Evolutionary conservation across 2,888 invertebrate genomes (phyloP).

Genomic region (Lacanobia wlatinum): DNA sequence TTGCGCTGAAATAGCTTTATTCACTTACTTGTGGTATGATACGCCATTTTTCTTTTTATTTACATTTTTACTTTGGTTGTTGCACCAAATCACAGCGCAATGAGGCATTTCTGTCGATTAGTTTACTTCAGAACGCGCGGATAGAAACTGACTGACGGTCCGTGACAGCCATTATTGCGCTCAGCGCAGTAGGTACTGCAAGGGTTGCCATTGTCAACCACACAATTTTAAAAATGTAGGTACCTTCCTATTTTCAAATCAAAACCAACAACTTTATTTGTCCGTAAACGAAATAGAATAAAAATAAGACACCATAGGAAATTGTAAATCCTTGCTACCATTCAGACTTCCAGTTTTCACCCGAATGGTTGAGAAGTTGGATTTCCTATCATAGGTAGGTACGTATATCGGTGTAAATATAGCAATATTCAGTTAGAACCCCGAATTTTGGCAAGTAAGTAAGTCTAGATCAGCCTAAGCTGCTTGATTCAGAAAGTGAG

Average conservation of each 20-base stretch:
- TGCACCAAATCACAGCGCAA: conserved; percentile 7
- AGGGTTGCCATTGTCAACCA: neutral
- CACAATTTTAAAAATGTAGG: neutral
- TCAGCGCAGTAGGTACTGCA: neutral
- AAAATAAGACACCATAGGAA: too few species aligned
- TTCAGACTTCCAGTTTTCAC: too few species aligned
- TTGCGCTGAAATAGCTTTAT: neutral
- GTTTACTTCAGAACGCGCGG: neutral
- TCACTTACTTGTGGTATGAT: conserved; percentile 24
- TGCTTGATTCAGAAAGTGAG: too few species aligned
- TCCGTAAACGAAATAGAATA: too few species aligned
- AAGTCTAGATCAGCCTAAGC: too few species aligned
- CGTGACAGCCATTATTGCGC: conserved; percentile 14
- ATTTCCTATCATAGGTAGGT: too few species aligned
- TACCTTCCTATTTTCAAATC: neutral
- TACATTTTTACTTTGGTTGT: conserved; percentile 10
- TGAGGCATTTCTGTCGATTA: conserved; percentile 5
- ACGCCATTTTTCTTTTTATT: conserved; percentile 25
- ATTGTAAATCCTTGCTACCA: too few species aligned
- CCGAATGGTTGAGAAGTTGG: too few species aligned
- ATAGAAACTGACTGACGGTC: neutral
- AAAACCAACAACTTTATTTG: neutral
- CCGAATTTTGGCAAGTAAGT: too few species aligned
- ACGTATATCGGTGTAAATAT: too few species aligned
- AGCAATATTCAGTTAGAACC: too few species aligned